Base-by-base conservation (phyloP, 1,140 invertebrate genomes). In the Drosophila persimilis region DNA sequence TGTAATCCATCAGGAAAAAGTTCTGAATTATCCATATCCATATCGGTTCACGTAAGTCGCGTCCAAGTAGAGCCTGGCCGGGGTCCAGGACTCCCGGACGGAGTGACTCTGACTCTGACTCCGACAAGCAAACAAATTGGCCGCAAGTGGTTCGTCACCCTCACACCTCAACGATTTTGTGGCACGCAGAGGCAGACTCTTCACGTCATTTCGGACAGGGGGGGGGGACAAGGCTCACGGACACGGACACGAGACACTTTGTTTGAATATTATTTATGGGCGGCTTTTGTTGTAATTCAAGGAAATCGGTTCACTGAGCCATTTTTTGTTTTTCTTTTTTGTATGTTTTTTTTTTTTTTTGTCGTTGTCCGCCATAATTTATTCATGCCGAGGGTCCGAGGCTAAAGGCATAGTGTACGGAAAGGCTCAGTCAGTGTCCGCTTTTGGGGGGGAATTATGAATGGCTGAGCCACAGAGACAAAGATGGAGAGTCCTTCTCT, bases 241-340 rank as follows among this genome's bases (percentile, higher is more conserved):
- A 5, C 24, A 26, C 0, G 24, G 79, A 76, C 64, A 83, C 58
- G 47, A 80, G 80, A 85, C 81, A 84, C 80, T 84, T 84, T 80
- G 81, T 84, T 84, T 84, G 77, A 80, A 77, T 84, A 74, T 84
- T 84, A 84, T 84, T 84, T 84, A 85, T 84, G 80, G 76, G 67
- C 63, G 78, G 81, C 80, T 85, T 84, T 84, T 85, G 67, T 85
- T 85, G 80, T 85, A 80, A 84, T 80, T 84, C 80, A 85, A 85
- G 80, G 72, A 85, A 85, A 85, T 84, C 81, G 73, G 59, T 59
- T 73, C 43, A 56, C 67, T 73, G 41, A 65, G 62, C 46, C 63
- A 61, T 70, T 73, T 65, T 55, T 20, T 17, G 15, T 17, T 17
- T 15, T 13, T 6, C n/a, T 11, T 26, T 15, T 5, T 6, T 20